A percentile compares a stretch with the other conserved stretches of the same genome.
These are phyloP conservation scores for Hycleus phaleratus DNA, from an alignment of 1,140 invertebrate genomes.

Conservation along the genomic window DNA sequence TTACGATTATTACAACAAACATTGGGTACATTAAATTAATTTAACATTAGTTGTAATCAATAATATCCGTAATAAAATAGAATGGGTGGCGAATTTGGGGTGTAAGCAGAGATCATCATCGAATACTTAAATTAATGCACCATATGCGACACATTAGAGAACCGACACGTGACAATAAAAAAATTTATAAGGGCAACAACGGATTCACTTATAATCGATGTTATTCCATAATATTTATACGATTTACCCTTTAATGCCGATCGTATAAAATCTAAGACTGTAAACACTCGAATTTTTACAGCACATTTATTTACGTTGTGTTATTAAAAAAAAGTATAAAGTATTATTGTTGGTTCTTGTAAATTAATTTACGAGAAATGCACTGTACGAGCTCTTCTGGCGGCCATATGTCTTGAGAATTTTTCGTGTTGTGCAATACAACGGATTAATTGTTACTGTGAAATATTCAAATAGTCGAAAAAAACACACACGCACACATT, in stretches of 20 bases:
- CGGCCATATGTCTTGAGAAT: conserved; percentile 6
- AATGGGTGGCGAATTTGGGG: too few species aligned
- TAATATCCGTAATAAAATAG: conserved; percentile 5
- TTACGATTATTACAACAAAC: background rate
- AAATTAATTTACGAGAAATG: conserved; percentile 8
- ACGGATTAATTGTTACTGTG: conserved; percentile 2
- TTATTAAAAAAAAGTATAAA: conserved; percentile 12
- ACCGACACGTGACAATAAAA: conserved; percentile 20
- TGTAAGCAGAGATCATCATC: background rate
- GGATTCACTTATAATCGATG: conserved; percentile 14
- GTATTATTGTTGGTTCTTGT: conserved; percentile 12
- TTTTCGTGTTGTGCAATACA: too few species aligned
- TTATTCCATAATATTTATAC: conserved; percentile 8
- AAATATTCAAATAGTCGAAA: conserved; percentile 6
- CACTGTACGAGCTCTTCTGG: background rate
- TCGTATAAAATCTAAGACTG: conserved; percentile 6
- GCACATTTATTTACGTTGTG: conserved; percentile 7
- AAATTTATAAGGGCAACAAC: conserved; percentile 18
- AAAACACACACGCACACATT: conserved; percentile 5
- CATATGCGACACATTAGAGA: conserved; percentile 20
- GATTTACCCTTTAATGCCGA: conserved; percentile 8
- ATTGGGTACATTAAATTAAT: conserved; percentile 17
- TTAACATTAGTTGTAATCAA: conserved; percentile 20
- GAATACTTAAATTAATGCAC: conserved; percentile 17
- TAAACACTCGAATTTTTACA: conserved; percentile 13